Evolutionary conservation across 2,113 vertebrate species (phyloP), one percentile per base, ranked within the genome.

Genomic region (Gymnorhina tibicen): DNA sequence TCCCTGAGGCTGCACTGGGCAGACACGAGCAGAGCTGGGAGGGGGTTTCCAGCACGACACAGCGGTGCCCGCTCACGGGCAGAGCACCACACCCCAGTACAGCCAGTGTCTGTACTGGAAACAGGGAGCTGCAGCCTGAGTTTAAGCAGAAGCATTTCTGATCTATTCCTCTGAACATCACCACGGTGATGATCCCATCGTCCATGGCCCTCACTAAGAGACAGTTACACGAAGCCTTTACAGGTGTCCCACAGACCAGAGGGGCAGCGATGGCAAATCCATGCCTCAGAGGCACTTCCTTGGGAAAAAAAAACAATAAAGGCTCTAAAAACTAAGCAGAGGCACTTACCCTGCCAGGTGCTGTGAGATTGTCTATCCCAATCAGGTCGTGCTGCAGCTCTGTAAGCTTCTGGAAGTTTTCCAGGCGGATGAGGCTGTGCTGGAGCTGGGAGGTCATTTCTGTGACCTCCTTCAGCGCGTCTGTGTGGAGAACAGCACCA

Each of bases 381-480:
- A 99, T 98, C 95, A 99, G 96, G 96, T 99, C 99, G 3, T 99
- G 98, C 97, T 99, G 99, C 76, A 99, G 98, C 98, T 99, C 99
- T 0, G 98, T 98, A 19, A 99, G 98, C 97, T 99, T 99, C 98
- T 99, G 99, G 88, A 99, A 99, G 30, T 99, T 99, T 92, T 99
- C 99, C 96, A 99, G 98, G 26, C 98, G 98, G 85, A 98, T 98
- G 11, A 99, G 98, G 89, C 99, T 99, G 95, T 98, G 98, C 95
- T 98, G 99, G 9, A 99, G 98, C 81, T 97, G 97, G 8, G 98
- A 93, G 1, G 98, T 98, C 62, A 99, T 98, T 68, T 99, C 98
- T 1, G 98, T 98, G 66, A 99, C 98, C 53, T 99, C 98, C 87
- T 97, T 98, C 88, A 99, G 97, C 1, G 99, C 99, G 21, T 97